Evolutionary conservation across 2,797 vertebrate species (phyloP), one percentile per base, ranked within the genome.

Genomic region (Calcarius lapponicus): DNA sequence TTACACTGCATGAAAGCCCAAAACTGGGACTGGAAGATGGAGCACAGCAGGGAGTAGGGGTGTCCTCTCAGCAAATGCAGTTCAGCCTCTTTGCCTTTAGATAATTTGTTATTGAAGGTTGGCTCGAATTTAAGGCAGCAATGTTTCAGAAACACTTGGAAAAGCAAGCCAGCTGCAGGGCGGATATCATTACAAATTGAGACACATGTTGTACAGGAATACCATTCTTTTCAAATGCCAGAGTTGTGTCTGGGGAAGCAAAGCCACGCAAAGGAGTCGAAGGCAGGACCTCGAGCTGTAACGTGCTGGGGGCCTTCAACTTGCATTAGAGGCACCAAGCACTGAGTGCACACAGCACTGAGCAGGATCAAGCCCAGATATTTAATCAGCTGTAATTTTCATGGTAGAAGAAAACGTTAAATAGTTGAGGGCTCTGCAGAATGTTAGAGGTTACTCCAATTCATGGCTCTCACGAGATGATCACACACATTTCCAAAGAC

Each of bases 141-240:
- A 94, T 91, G 88, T 96, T 98, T 97, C 93, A 97, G 96, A 89
- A 97, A 97, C 92, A 95, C 95, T 97, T 93, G 94, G 90, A 97
- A 97, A 97, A 97, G 92, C 80, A 86, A 97, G 97, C 96, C 97
- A 98, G 97, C 97, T 98, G 97, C 95, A 90, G 88, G 69, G 69
- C 66, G 93, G 97, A 95, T 97, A 97, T 97, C 94, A 40, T 97
- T 97, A 98, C 97, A 98, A 98, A 98, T 93, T 96, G 97, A 96
- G 97, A 97, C 95, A 97, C 96, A 96, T 96, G 96, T 96, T 97
- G 90, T 92, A 97, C 94, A 95, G 96, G 92, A 97, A 97, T 91
- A 91, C 86, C 93, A 95, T 96, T 97, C 96, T 97, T 97, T 96
- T 96, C 92, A 95, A 96, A 97, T 95, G 97, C 95, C 96, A 95